phyloP scores from a whole-genome alignment of 2,888 invertebrate genomes.

The Drosophila lutescens region DNA sequence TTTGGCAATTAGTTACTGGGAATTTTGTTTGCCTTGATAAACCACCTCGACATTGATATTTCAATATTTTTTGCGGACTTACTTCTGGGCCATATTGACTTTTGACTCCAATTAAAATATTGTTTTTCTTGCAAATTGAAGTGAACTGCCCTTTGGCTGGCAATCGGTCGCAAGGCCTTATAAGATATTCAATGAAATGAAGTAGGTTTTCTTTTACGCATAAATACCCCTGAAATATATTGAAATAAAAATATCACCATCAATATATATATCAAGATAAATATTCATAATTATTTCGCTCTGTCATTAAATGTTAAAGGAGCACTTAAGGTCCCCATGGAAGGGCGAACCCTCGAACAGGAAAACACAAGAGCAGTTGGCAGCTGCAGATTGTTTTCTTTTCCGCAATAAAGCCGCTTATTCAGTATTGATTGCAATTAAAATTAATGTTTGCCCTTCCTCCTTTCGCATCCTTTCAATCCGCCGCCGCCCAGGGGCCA shows the following conservation, averaged over 20 bases:
- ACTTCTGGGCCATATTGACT: not conserved
- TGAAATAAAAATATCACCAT: too few species aligned
- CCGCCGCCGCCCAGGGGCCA: conserved; percentile 88
- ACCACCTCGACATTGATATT: conserved; percentile 7
- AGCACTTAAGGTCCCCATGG: not conserved
- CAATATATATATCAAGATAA: not conserved
- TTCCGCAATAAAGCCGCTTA: conserved; percentile 12
- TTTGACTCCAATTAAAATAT: conserved; percentile 17
- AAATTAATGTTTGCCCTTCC: conserved; percentile 34
- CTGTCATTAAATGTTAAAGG: not conserved
- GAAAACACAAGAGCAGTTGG: not conserved
- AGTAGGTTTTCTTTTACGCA: too few species aligned
- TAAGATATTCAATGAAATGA: too few species aligned
- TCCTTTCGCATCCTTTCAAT: not conserved
- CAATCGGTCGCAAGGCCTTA: too few species aligned
- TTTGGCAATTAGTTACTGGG: conserved; percentile 14
- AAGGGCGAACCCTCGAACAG: too few species aligned
- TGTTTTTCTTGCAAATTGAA: conserved; percentile 19
- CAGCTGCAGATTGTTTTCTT: conserved; percentile 14
- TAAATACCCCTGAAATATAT: too few species aligned
- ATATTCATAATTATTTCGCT: not conserved
- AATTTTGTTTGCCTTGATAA: not conserved
- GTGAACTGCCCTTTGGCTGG: not conserved
- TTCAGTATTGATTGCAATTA: conserved; percentile 49
- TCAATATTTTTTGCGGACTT: not conserved